These are phyloP conservation scores for Philonicus albiceps DNA, from an alignment of 2,888 invertebrate genomes.

Conservation along the genomic window DNA sequence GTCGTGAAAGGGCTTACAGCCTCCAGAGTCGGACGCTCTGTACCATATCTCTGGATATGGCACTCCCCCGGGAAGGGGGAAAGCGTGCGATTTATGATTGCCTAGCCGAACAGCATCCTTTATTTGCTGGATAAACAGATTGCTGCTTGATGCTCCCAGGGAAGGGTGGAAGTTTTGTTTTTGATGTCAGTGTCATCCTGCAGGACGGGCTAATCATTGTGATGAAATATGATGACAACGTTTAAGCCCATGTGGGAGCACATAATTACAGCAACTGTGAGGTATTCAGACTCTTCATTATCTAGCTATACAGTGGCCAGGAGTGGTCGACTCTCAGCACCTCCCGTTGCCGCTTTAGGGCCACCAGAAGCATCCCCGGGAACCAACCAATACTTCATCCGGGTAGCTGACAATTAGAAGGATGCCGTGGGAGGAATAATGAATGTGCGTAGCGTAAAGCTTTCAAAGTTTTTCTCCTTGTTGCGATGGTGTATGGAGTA, in stretches of 20 bases:
- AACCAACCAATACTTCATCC: not conserved
- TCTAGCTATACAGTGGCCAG: not conserved
- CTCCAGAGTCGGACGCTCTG: not conserved
- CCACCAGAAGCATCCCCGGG: not conserved
- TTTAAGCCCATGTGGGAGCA: constrained; percentile 15
- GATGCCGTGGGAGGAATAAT: not conserved
- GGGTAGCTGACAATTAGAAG: constrained; percentile 20
- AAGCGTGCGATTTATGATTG: not conserved
- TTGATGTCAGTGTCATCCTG: constrained; percentile 22
- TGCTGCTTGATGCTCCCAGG: not conserved
- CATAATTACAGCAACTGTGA: constrained; percentile 18
- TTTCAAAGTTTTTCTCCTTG: not conserved
- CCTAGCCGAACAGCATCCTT: not conserved
- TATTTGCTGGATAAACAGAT: not conserved
- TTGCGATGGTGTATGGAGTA: not conserved
- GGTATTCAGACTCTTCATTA: constrained; percentile 23
- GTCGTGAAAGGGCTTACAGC: not conserved
- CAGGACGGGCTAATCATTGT: constrained; percentile 16
- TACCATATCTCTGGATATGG: not conserved
- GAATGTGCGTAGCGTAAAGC: constrained; percentile 9
- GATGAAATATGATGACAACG: constrained; percentile 31
- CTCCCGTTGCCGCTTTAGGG: not conserved
- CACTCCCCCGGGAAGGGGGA: not conserved
- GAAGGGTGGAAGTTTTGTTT: not conserved
- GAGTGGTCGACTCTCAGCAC: not conserved